Evolutionary conservation across 1,140 invertebrate species (phyloP).

Genomic region (Dysdera silvatica): DNA sequence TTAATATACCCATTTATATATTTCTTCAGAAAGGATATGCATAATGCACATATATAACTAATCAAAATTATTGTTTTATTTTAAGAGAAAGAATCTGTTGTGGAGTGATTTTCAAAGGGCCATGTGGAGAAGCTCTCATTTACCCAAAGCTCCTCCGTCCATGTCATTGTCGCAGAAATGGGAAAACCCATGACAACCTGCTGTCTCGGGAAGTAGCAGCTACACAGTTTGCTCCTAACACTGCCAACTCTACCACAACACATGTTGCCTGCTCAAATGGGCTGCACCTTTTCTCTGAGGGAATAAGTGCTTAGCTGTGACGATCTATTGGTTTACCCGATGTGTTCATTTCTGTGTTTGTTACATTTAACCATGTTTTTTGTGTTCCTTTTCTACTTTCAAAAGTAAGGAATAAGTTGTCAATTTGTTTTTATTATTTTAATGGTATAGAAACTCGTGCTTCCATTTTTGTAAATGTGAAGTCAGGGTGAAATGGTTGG

Average conservation of each 20-base stretch:
- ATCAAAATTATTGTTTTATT: constrained; percentile 34
- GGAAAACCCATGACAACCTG: neutral
- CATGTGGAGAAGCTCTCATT: constrained; percentile 56
- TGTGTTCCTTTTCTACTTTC: neutral
- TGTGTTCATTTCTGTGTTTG: neutral
- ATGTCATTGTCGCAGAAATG: constrained; percentile 43
- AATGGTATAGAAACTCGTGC: constrained; percentile 7
- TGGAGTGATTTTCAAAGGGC: constrained; percentile 61
- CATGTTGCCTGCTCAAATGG: constrained; percentile 25
- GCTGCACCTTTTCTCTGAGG: constrained; percentile 21
- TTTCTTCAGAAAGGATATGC: no score
- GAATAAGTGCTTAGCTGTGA: constrained; percentile 29
- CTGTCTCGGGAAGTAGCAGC: constrained; percentile 3
- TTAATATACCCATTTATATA: no score
- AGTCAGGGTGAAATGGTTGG: constrained; percentile 1
- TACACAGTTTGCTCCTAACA: constrained; percentile 14
- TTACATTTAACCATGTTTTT: neutral
- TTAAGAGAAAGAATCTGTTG: constrained; percentile 62
- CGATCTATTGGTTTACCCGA: constrained; percentile 7
- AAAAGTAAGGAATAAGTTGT: neutral
- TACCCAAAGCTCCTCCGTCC: constrained; percentile 56
- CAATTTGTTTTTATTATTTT: neutral
- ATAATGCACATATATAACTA: no score
- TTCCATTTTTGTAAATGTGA: constrained; percentile 27
- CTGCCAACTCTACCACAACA: constrained; percentile 28